Conservation (phyloP, 2,888 invertebrate species). For the Calameuta pallipes region DNA sequence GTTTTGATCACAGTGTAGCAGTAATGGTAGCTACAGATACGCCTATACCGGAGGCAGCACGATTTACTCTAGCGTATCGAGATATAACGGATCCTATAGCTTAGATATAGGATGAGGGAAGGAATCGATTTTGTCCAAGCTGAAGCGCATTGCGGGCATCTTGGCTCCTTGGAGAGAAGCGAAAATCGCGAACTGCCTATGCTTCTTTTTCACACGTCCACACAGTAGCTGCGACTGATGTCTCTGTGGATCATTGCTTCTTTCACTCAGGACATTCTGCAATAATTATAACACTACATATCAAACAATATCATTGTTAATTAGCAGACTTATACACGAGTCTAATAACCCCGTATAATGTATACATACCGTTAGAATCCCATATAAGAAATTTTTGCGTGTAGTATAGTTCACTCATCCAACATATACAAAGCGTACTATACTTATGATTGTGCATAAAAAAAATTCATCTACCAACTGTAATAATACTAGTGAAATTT, state of each 20-base stretch:
- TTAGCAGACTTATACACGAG: not conserved
- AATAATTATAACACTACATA: not conserved
- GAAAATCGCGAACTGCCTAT: not conserved
- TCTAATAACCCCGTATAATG: not conserved
- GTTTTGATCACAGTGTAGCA: not conserved
- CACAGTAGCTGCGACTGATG: not conserved
- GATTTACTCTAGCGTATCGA: slow-evolving; percentile 29
- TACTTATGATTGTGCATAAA: not conserved
- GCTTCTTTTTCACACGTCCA: not conserved
- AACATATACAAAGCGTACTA: not conserved
- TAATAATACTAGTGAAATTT: not conserved
- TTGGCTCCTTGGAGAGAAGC: slow-evolving; percentile 24
- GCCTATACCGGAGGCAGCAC: not conserved
- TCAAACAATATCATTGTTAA: not conserved
- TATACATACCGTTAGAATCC: not conserved
- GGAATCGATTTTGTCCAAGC: slow-evolving; percentile 44
- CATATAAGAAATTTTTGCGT: not conserved
- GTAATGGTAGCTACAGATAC: not conserved
- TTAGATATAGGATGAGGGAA: slow-evolving; percentile 21
- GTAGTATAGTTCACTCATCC: not conserved
- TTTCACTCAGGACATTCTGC: not conserved
- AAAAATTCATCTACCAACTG: not conserved
- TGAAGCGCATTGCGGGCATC: slow-evolving; percentile 50
- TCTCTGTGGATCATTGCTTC: not conserved
- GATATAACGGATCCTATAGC: slow-evolving; percentile 16